phyloP scores from a whole-genome alignment of 2,888 invertebrate species.

The Epsilonema sp. region DNA sequence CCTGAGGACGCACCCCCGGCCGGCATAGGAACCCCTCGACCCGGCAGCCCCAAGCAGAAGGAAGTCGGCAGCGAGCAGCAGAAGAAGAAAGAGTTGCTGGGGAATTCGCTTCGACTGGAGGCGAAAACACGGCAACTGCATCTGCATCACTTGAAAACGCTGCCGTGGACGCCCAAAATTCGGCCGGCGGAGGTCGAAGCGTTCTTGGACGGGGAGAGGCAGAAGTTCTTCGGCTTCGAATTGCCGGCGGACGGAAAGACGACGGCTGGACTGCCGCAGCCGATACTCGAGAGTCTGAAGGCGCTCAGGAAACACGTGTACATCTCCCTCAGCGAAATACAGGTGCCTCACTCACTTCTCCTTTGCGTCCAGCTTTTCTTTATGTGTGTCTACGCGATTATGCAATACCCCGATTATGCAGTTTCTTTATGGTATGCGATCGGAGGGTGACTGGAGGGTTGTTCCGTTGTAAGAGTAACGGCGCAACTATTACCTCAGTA shows the following conservation, averaged over 20 bases:
- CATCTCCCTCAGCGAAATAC: constrained; percentile 71
- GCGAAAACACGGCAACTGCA: too few species aligned
- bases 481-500: too few species aligned
- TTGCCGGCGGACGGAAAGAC: constrained; percentile 60
- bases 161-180: constrained; percentile 96
- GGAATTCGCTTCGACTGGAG: too few species aligned
- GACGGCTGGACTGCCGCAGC: constrained; percentile 78
- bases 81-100: too few species aligned
- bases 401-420: background rate
- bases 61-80: too few species aligned
- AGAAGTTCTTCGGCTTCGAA: constrained; percentile 88
- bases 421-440: background rate
- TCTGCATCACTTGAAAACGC: too few species aligned
- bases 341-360: constrained; percentile 74
- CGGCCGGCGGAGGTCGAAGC: constrained; percentile 74
- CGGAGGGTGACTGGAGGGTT: too few species aligned
- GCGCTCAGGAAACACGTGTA: constrained; percentile 56
- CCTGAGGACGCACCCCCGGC: too few species aligned
- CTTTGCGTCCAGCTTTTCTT: constrained; percentile 7
- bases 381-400: constrained; percentile 14
- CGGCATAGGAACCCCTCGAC: too few species aligned
- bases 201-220: constrained; percentile 55
- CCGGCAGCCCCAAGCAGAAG: too few species aligned
- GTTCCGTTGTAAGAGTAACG: too few species aligned
- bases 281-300: constrained; percentile 76